These are phyloP conservation scores for Lanistes nyassanus DNA, from an alignment of 1,140 invertebrate genomes.

Conservation along the genomic window DNA sequence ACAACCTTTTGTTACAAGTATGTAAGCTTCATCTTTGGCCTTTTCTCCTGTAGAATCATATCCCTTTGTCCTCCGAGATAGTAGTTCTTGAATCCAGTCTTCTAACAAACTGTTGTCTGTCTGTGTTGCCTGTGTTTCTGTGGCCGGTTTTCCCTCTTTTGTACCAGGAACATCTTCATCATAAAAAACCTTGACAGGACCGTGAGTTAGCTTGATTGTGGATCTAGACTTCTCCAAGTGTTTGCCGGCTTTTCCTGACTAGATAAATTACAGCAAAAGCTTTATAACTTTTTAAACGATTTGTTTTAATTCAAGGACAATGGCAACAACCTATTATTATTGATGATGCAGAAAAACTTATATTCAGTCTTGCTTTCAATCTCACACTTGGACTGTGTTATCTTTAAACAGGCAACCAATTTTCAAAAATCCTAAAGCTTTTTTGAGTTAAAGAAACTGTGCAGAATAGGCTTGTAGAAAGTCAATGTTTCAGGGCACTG, in stretches of 20 bases:
- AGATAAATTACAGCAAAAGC: background rate
- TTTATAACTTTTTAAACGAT: background rate
- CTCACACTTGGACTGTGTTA: too few species aligned
- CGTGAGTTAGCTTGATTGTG: constrained; percentile 1
- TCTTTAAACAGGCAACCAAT: too few species aligned
- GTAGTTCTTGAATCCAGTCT: constrained; percentile 21
- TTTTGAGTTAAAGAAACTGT: too few species aligned
- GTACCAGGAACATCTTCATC: constrained; percentile 11
- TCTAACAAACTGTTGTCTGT: constrained; percentile 33
- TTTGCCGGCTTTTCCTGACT: constrained; percentile 11
- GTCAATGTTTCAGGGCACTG: too few species aligned
- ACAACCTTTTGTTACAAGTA: constrained; percentile 39
- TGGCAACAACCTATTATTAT: background rate
- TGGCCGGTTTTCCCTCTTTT: too few species aligned
- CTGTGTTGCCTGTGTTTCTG: constrained; percentile 16
- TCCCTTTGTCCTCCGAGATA: constrained; percentile 12
- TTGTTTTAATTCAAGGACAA: background rate
- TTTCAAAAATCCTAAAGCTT: too few species aligned
- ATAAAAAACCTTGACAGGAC: constrained; percentile 22
- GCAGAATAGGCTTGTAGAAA: too few species aligned
- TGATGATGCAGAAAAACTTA: background rate
- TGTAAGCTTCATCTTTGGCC: constrained; percentile 35
- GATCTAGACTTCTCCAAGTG: background rate
- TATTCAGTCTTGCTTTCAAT: background rate
- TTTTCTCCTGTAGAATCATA: constrained; percentile 18